phyloP scores from a whole-genome alignment of 2,888 invertebrate species.

The Agonopterix alstromeriana region DNA sequence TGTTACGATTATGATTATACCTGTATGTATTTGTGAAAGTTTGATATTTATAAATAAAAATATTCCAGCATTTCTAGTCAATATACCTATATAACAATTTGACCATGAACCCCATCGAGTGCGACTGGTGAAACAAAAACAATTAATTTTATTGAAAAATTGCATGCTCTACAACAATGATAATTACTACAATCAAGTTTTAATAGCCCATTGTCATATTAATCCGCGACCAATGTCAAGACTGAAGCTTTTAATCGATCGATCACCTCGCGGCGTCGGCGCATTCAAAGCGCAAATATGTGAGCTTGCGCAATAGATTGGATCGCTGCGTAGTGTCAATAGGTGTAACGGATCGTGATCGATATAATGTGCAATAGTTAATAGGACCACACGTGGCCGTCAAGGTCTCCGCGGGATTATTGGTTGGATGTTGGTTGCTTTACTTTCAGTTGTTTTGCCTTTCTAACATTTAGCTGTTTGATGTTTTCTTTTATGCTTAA shows the following conservation, averaged over 20 bases:
- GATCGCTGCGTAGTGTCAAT: conserved; percentile 22
- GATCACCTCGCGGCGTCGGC: conserved; percentile 18
- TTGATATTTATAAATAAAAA: too few relatives aligned
- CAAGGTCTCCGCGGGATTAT: conserved; percentile 23
- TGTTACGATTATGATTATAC: too few relatives aligned
- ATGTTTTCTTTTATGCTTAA: too few relatives aligned
- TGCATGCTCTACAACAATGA: conserved; percentile 6
- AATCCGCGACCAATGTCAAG: conserved; percentile 44
- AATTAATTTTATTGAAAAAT: conserved; percentile 9
- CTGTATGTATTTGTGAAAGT: too few relatives aligned
- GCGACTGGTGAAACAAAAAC: background rate
- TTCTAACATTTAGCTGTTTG: background rate
- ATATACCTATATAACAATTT: background rate
- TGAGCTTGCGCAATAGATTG: conserved; percentile 39
- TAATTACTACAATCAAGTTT: conserved; percentile 11
- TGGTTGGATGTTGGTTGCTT: background rate
- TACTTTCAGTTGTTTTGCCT: background rate
- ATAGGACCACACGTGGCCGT: conserved; percentile 41
- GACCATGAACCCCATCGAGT: conserved; percentile 3
- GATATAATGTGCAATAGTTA: conserved; percentile 26
- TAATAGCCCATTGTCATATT: conserved; percentile 23
- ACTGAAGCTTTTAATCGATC: conserved; percentile 18
- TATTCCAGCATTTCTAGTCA: background rate
- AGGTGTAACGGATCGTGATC: conserved; percentile 33
- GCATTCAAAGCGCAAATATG: conserved; percentile 31